phyloP scores from a whole-genome alignment of 1,140 invertebrate species.

The Drosophila ananassae region DNA sequence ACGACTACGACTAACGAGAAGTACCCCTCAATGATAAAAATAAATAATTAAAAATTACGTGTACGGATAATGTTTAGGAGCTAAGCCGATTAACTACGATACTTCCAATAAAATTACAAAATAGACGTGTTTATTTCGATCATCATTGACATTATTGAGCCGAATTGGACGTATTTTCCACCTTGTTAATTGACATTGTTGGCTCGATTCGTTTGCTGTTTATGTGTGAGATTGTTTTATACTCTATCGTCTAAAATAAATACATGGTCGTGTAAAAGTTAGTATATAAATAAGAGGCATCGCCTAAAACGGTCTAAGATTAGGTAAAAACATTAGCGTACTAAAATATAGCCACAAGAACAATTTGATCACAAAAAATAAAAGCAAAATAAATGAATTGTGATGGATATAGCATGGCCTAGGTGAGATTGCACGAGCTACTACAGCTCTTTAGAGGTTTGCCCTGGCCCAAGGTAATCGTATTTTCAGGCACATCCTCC shows the following conservation, averaged over 20 bases:
- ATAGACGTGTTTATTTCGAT: slow-evolving; percentile 73
- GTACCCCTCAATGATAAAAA: slow-evolving; percentile 36
- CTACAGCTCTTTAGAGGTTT: slow-evolving; percentile 80
- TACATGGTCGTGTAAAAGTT: slow-evolving; percentile 46
- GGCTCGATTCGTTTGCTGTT: slow-evolving; percentile 49
- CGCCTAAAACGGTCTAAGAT: slow-evolving; percentile 50
- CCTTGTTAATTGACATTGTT: slow-evolving; percentile 72
- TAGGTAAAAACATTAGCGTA: slow-evolving; percentile 56
- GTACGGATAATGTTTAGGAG: slow-evolving; percentile 51
- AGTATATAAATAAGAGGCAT: slow-evolving; percentile 64
- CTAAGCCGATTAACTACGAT: slow-evolving; percentile 56
- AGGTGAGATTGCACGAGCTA: slow-evolving; percentile 83
- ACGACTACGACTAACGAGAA: slow-evolving; percentile 14
- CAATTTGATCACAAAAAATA: slow-evolving; percentile 72
- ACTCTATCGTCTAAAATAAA: slow-evolving; percentile 72
- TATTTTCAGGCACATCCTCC: slow-evolving; percentile 62
- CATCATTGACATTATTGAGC: slow-evolving; percentile 40
- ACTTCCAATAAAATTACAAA: slow-evolving; percentile 70
- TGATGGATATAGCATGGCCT: slow-evolving; percentile 24
- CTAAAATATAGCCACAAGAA: slow-evolving; percentile 73
- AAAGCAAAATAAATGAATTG: slow-evolving; percentile 42
- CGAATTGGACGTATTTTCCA: slow-evolving; percentile 66
- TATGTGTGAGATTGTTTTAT: slow-evolving; percentile 75
- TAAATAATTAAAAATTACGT: not conserved
- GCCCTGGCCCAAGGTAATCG: slow-evolving; percentile 75